A percentile compares a stretch with the other conserved stretches of the same genome.
These are phyloP conservation scores for Pelvicachromis taeniatus DNA, from an alignment of 2,113 vertebrate species.

Conservation along the genomic window DNA sequence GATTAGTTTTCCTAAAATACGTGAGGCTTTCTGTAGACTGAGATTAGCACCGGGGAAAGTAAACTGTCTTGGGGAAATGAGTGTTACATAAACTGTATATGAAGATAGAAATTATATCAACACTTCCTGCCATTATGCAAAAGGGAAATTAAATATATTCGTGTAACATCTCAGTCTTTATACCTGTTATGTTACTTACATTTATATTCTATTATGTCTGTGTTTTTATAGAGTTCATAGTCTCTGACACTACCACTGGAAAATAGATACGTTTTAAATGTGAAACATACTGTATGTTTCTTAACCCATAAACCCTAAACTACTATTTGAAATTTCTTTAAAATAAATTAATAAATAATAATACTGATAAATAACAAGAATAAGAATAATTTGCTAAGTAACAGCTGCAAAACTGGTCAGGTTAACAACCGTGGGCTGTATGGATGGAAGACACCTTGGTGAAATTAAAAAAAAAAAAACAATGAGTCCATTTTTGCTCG, in stretches of 20 bases:
- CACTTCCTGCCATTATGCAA: neutral
- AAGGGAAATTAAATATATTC: neutral
- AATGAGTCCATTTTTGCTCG: neutral
- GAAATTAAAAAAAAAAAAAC: neutral
- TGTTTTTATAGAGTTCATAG: neutral
- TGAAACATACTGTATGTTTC: neutral
- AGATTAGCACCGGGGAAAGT: neutral
- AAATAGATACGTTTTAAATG: neutral
- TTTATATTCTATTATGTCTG: neutral
- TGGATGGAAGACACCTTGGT: neutral
- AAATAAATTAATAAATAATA: neutral
- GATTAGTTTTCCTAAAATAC: neutral
- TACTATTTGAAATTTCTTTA: neutral
- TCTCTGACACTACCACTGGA: neutral
- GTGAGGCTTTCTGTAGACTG: neutral
- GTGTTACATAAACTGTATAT: neutral
- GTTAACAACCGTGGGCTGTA: neutral
- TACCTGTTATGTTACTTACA: neutral
- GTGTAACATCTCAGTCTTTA: neutral
- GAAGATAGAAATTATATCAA: neutral
- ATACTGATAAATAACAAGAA: accelerated
- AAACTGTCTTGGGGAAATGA: neutral
- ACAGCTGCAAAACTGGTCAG: neutral
- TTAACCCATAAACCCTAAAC: neutral
- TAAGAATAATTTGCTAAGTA: neutral